phyloP scores from a whole-genome alignment of 2,113 vertebrate genomes.

The Archocentrus centrarchus region DNA sequence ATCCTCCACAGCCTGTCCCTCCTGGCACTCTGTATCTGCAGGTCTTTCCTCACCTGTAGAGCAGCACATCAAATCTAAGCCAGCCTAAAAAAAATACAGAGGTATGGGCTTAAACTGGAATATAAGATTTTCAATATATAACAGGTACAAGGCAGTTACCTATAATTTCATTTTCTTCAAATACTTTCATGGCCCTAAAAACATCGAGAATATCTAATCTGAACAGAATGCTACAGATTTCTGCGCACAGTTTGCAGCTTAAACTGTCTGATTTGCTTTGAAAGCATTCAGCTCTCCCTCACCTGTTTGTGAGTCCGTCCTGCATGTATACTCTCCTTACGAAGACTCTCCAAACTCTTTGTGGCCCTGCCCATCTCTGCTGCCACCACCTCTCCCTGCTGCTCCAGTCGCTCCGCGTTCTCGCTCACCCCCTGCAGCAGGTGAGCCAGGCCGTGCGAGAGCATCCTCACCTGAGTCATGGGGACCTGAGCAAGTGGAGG shows the following conservation, averaged over 20 bases:
- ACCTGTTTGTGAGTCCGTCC: conserved; percentile 56
- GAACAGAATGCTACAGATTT: neutral
- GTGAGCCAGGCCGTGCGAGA: conserved; percentile 47
- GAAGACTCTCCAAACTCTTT: conserved; percentile 35
- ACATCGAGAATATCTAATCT: neutral
- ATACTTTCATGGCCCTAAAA: neutral
- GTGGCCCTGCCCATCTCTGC: conserved; percentile 21
- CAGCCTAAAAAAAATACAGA: neutral
- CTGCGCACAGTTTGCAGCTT: neutral
- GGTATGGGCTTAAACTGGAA: neutral
- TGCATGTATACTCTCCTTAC: conserved; percentile 8
- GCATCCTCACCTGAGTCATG: conserved; percentile 46
- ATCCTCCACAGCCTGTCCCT: conserved; percentile 41
- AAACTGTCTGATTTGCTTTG: neutral
- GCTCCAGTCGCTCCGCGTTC: conserved; percentile 31
- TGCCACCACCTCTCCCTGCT: conserved; percentile 11
- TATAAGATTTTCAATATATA: neutral
- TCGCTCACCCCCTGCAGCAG: conserved; percentile 53
- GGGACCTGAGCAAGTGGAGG: conserved; percentile 35
- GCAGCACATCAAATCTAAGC: neutral
- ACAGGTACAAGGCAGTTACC: neutral
- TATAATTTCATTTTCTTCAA: neutral
- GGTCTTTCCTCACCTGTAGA: conserved; percentile 52
- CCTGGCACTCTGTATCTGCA: conserved; percentile 50
- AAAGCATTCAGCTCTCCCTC: conserved; percentile 1